Evolutionary conservation across 2,797 vertebrate genomes (phyloP).

Genomic region (Coregonus ussuriensis): DNA sequence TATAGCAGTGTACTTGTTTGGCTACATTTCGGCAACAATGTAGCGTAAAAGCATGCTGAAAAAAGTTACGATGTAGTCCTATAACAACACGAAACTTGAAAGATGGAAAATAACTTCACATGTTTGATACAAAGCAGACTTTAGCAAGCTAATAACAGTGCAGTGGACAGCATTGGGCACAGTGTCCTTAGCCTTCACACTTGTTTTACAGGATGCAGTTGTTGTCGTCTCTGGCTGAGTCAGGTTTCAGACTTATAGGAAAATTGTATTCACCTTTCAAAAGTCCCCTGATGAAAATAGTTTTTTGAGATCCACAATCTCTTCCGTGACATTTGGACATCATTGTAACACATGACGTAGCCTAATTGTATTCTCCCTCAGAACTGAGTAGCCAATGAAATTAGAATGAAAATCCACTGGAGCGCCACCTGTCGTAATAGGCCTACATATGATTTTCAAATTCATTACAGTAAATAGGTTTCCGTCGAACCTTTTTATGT

Average conservation of each 20-base stretch:
- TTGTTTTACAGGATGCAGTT: not conserved
- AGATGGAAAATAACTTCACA: not conserved
- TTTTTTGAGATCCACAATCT: not conserved
- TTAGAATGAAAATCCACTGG: not conserved
- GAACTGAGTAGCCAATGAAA: conserved; percentile 35
- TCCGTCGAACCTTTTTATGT: no score
- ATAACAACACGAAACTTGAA: not conserved
- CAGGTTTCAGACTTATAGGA: not conserved
- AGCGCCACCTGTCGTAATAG: conserved; percentile 36
- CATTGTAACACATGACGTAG: conserved; percentile 12
- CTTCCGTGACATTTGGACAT: not conserved
- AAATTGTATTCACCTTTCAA: not conserved
- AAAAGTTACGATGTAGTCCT: not conserved
- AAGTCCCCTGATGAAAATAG: not conserved
- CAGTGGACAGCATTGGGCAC: no score
- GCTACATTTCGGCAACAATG: not conserved
- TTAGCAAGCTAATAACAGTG: not conserved
- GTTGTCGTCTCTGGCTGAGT: not conserved
- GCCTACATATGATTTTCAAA: conserved; percentile 6
- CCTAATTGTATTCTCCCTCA: conserved; percentile 26
- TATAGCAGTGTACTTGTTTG: not conserved
- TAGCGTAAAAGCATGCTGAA: not conserved
- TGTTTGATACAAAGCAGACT: not conserved
- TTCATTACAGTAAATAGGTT: not conserved
- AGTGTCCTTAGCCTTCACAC: not conserved